Base-by-base conservation (phyloP, 2,888 invertebrate genomes). In the Eurytoma adleriae region DNA sequence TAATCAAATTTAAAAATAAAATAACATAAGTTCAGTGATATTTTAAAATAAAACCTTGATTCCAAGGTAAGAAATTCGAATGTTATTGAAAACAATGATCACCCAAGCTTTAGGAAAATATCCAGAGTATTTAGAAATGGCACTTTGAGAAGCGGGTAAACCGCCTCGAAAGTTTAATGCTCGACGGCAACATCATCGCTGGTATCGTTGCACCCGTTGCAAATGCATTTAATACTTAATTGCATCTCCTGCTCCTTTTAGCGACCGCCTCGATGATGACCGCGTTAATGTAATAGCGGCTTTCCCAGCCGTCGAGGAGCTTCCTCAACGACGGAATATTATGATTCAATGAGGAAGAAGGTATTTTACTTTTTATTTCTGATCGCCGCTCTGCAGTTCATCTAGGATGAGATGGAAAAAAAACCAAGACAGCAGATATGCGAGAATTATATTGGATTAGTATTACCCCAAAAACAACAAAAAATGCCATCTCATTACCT, bases 201-300 rank as follows among this genome's bases (percentile, higher is more conserved):
- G 71, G 80, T 82, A 83, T 84, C 82, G 82, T 79, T 83, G 80
- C 73, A 70, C 80, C 40, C 57, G 81, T 59, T 73, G 76, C 68
- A 77, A 82, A 80, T 79, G 81, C 82, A 80, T 76, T 76, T 77
- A 76, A 80, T 80, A 62, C 76, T 80, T 80, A 80, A 80, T 80
- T 80, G 80, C 76, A 72, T 80, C 72, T 72, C 20, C 72, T 12
- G 7, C 56, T 62, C 76, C 71, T 72, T 77, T 77, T 68, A 76
- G 76, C 67, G 56, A 52, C 71, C 57, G 40, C 40, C 74, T 70
- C 59, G 68, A 67, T 69, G 56, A 80, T 76, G 67, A 80, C 76
- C 71, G 71, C 67, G 64, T 18, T 68, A 72, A 76, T 77, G 72
- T 52, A 77, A 72, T 72, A 80, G 67, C 50, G 57, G 61, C 75